Base-by-base conservation (phyloP, 2,113 vertebrate genomes). In the Cnemophilus loriae region DNA sequence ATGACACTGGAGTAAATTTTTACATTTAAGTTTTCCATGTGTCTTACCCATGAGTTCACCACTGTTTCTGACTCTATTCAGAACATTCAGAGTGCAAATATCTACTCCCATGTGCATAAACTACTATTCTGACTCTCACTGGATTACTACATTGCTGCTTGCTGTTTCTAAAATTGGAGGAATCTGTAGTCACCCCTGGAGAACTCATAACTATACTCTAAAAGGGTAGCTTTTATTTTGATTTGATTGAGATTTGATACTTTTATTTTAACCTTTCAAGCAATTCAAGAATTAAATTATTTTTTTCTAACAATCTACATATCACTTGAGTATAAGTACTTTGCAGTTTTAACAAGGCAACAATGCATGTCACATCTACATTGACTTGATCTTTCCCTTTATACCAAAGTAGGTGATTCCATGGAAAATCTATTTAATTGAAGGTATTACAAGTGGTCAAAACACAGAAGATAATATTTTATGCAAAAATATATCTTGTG, bases 151-250 rank as follows among this genome's bases (percentile, higher is more conserved):
- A 21, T 67, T 68, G 28, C 13, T 57, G 2, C 0, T 52, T 41
- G 7, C 8, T 49, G 1, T 50, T 88, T 60, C 49, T 73, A 64
- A 60, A 79, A 52, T 4, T 15, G 8, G 5, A 71, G 15, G 1
- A 41, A 50, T 56, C 3, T 7, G 7, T 33, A 26, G 19, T 7
- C 11, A 30, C 6, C 6, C 44, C 33, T 60, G 16, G 4, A 47
- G 26, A 73, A 35, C 1, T 3, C 2, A 1, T 52, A 80, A 8
- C 0, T 65, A 3, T 10, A 22, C 6, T 41, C 22, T 52, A 47
- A 41, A 89, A 73, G 19, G 5, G 5, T 10, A 93, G 2, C 3
- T 30, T 75, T 67, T 21, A 4, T 35, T 55, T 50, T 18, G 13
- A 32, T 52, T 76, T 42, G 13, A 50, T 50, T 44, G 26, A 52